Conservation (phyloP, 2,113 vertebrate genomes). For the Pteropus alecto region DNA sequence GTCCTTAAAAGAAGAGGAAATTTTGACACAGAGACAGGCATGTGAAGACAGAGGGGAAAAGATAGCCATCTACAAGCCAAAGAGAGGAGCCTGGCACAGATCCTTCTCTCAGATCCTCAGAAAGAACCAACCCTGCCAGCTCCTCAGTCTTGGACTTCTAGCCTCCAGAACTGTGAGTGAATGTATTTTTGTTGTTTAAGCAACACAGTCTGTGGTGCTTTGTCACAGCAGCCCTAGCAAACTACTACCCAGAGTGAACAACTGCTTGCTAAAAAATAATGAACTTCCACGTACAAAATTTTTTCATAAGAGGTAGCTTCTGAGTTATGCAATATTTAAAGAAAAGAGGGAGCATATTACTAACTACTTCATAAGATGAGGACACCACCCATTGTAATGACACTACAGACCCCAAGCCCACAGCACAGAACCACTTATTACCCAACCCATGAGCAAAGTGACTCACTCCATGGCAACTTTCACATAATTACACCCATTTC, state of each 20-base stretch:
- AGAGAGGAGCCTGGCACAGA: not conserved
- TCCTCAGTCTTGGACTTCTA: not conserved
- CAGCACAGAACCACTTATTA: not conserved
- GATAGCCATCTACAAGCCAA: not conserved
- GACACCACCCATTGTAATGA: not conserved
- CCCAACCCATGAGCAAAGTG: not conserved
- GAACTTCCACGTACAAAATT: not conserved
- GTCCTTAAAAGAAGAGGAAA: not conserved
- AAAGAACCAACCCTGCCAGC: not conserved
- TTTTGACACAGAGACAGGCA: not conserved
- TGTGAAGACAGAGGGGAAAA: no score
- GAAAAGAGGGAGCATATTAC: no score
- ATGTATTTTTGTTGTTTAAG: not conserved
- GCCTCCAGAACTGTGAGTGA: not conserved
- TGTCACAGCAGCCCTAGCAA: no score
- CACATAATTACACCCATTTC: not conserved
- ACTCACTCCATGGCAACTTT: not conserved
- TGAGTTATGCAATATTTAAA: not conserved
- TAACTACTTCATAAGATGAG: not conserved
- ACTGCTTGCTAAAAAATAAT: no score
- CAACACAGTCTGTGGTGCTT: fast-evolving
- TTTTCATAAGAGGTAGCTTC: not conserved
- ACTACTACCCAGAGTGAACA: not conserved
- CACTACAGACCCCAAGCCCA: not conserved
- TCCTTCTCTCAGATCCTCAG: not conserved